These are phyloP conservation scores for Heteromormyrus szaboi DNA, from an alignment of 2,797 vertebrate species.

Conservation along the genomic window DNA sequence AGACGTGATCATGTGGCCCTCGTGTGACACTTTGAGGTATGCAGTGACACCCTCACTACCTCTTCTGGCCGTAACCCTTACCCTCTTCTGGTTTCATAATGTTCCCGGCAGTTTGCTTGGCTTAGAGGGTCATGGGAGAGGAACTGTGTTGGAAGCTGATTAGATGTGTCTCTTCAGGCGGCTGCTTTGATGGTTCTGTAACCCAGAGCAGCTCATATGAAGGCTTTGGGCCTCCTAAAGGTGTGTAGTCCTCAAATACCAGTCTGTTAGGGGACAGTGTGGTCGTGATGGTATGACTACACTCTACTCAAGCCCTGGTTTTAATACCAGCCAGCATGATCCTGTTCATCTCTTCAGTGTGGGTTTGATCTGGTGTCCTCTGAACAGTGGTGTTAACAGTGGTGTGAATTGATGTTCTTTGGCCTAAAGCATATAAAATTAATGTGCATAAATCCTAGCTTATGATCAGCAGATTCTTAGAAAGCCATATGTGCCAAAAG, in stretches of 20 bases:
- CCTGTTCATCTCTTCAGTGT: background rate
- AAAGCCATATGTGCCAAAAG: background rate
- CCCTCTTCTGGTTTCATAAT: conserved; percentile 52
- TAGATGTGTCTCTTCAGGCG: background rate
- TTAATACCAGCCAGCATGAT: background rate
- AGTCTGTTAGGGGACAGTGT: background rate
- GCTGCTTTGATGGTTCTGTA: background rate
- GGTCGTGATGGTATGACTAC: background rate
- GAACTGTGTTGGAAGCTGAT: background rate
- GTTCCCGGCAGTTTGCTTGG: conserved; percentile 42
- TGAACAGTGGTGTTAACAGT: background rate
- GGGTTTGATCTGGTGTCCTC: background rate
- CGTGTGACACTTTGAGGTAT: conserved; percentile 51
- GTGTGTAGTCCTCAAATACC: background rate
- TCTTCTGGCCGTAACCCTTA: conserved; percentile 33
- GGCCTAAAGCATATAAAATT: background rate
- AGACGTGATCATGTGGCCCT: conserved; percentile 29
- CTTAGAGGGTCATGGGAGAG: conserved; percentile 11
- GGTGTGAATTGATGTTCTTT: background rate
- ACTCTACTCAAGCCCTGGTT: background rate
- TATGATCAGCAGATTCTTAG: background rate
- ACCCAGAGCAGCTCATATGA: conserved; percentile 9
- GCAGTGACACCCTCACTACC: background rate
- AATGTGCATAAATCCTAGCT: background rate
- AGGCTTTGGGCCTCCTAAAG: background rate